phyloP scores from a whole-genome alignment of 1,140 invertebrate genomes.

The Aphelenchoides fujianensis region DNA sequence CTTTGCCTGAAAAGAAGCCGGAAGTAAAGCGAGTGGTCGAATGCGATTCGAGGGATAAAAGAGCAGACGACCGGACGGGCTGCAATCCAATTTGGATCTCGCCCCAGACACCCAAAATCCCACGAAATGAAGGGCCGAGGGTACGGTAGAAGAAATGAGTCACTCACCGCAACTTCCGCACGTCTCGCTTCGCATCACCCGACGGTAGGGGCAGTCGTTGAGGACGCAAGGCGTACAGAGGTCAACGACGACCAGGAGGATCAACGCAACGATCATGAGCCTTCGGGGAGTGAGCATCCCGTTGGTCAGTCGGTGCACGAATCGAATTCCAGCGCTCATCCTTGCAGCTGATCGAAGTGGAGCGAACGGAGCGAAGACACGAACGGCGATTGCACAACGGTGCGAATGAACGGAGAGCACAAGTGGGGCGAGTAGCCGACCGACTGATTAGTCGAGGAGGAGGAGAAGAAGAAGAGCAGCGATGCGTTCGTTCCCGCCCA shows the following conservation, averaged over 20 bases:
- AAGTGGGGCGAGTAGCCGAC: background rate
- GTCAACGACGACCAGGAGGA: background rate
- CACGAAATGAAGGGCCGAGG: background rate
- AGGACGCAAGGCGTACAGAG: conserved; percentile 32
- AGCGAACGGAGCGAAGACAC: background rate
- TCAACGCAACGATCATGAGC: background rate
- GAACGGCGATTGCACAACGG: background rate
- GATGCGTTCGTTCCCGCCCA: background rate
- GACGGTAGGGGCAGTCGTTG: conserved; percentile 24
- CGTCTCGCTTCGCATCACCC: conserved; percentile 19
- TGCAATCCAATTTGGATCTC: background rate
- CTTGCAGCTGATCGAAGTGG: too few relatives aligned
- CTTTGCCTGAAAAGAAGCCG: conserved; percentile 15
- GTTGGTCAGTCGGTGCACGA: background rate
- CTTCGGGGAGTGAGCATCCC: background rate
- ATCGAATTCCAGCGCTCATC: background rate
- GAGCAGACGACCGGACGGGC: background rate
- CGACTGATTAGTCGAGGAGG: background rate
- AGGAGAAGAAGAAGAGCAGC: too few relatives aligned
- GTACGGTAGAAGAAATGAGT: background rate
- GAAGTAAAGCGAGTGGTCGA: too few relatives aligned
- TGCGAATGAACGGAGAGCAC: background rate
- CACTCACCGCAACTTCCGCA: conserved; percentile 25
- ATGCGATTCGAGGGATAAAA: conserved; percentile 15
- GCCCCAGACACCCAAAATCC: too few relatives aligned